phyloP scores from a whole-genome alignment of 1,140 invertebrate genomes.

The Drosophila baimaii region DNA sequence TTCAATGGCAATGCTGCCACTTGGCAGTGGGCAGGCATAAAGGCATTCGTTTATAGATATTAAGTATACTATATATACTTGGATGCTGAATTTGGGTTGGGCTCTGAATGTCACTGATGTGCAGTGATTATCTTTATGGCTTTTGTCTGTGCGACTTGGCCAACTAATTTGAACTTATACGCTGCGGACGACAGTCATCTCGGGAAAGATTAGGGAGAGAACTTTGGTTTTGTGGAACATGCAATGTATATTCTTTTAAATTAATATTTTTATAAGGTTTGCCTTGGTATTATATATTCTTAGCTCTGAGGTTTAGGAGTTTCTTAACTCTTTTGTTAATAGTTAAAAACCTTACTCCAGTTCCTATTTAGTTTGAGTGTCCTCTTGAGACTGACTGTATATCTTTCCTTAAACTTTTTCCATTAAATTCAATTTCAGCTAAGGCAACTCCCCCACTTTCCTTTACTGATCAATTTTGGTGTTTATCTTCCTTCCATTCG shows the following conservation, averaged over 20 bases:
- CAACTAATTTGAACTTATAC: slow-evolving; percentile 27
- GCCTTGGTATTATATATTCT: background rate
- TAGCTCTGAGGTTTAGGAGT: background rate
- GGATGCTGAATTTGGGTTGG: slow-evolving; percentile 13
- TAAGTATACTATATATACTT: slow-evolving; percentile 4
- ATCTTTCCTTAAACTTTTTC: background rate
- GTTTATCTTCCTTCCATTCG: slow-evolving; percentile 8
- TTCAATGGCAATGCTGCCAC: slow-evolving; percentile 29
- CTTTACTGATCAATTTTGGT: background rate
- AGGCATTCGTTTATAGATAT: slow-evolving; percentile 13
- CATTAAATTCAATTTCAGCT: slow-evolving; percentile 7
- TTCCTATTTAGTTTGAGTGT: background rate
- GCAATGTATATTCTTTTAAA: background rate
- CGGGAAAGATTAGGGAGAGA: too few relatives aligned
- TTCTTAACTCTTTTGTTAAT: background rate
- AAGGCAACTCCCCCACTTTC: background rate
- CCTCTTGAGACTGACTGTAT: background rate
- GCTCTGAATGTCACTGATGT: slow-evolving; percentile 26
- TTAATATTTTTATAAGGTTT: background rate
- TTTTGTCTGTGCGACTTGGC: slow-evolving; percentile 25
- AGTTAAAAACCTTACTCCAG: background rate
- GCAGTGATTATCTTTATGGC: slow-evolving; percentile 39
- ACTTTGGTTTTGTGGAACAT: background rate
- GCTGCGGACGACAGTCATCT: background rate
- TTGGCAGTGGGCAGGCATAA: slow-evolving; percentile 25